Evolutionary conservation across 2,888 invertebrate genomes (phyloP), one percentile per base, ranked within the genome.

Genomic region (Cataglyphis cursor): DNA sequence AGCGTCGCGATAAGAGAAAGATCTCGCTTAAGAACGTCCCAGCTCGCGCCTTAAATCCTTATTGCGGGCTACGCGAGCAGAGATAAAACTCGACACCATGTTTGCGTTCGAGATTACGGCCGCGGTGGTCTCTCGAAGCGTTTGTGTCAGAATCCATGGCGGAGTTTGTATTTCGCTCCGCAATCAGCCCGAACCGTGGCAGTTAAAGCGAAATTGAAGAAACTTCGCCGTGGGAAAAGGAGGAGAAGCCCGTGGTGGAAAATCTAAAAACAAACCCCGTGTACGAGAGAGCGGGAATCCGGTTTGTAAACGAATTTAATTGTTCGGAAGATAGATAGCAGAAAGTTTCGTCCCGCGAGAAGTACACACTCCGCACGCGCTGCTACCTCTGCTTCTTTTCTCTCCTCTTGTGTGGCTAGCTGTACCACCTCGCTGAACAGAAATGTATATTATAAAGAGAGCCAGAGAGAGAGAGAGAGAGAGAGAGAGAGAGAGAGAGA

Each of bases 221-320:
- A 76, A 72, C 66, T 82, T 75, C 35, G 61, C 28, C 24, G 28
- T 54, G 28, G 9, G 31, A 74, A 51, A 85, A 51, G 24, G 51
- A 51, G 24, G n/a, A 44, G 59, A 62, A 66, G 15, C 38, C 38
- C 48, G 24, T 48, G 51, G 41, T 87, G 61, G 68, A 65, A 84
- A 80, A 85, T 66, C 70, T 84, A 87, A 85, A 86, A 72, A 84
- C 74, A 81, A 81, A 62, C 51, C 57, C 41, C 51, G 57, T 41
- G 73, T 76, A 62, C 81, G 70, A 6, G 21, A 66, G 21, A 48
- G 80, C 24, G 62, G 35, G 54, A 72, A 59, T 18, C 68, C 66
- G 48, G 73, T 75, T 81, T 75, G 82, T 84, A 83, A 76, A 89
- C 81, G 82, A 73, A 86, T 83, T 86, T 86, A 83, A 89, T 89